Conservation (phyloP, 2,113 vertebrate genomes). For the Candoia aspera region DNA sequence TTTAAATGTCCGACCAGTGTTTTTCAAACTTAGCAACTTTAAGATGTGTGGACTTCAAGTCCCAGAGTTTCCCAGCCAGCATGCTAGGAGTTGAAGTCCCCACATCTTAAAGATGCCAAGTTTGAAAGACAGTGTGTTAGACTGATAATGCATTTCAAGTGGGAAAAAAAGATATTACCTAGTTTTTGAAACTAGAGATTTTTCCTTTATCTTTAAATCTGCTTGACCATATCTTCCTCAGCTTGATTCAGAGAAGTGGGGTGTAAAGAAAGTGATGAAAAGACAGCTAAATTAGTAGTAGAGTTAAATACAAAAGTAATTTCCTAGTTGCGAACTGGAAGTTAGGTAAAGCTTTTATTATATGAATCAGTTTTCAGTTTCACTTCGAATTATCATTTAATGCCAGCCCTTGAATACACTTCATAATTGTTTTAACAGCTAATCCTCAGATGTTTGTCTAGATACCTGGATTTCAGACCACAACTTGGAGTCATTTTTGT, state of each 20-base stretch:
- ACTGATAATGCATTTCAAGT: no score
- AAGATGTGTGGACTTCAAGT: no score
- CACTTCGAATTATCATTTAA: background rate
- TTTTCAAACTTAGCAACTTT: no score
- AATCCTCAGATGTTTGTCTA: background rate
- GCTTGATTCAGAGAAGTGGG: background rate
- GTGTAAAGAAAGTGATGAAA: background rate
- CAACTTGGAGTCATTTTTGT: constrained; percentile 1
- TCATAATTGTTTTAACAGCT: background rate
- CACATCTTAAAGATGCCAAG: no score
- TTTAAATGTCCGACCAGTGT: background rate
- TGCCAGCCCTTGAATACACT: background rate
- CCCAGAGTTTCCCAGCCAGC: no score
- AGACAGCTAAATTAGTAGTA: background rate
- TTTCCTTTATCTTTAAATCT: background rate
- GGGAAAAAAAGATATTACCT: no score
- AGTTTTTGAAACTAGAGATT: background rate
- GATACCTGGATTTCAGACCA: background rate
- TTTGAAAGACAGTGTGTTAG: no score
- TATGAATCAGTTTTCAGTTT: background rate
- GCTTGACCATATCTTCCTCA: background rate
- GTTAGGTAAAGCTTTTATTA: background rate
- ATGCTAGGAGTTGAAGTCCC: no score
- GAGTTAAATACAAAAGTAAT: background rate
- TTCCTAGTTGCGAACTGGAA: background rate